Conservation (phyloP, 2,888 invertebrate species). For the Linyphia triangularis region DNA sequence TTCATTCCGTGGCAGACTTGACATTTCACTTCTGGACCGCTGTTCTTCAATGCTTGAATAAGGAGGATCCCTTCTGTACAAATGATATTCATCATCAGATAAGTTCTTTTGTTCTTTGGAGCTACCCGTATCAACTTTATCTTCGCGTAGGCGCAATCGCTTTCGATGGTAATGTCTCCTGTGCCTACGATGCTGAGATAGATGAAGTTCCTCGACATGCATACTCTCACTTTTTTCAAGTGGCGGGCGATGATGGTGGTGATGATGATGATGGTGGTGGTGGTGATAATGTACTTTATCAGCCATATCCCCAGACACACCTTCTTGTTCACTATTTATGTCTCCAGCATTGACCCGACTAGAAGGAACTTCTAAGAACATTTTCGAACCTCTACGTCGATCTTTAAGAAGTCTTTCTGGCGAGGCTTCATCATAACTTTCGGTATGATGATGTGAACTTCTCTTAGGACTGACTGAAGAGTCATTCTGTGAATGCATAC, state of each 20-base stretch:
- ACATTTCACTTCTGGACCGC: slow-evolving; percentile 67
- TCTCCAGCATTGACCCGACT: slow-evolving; percentile 18
- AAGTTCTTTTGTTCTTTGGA: neutral
- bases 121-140: neutral
- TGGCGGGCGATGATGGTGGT: slow-evolving; percentile 40
- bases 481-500: neutral
- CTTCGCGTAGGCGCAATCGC: slow-evolving; percentile 16
- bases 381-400: slow-evolving; percentile 25
- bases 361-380: slow-evolving; percentile 57
- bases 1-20: slow-evolving; percentile 5
- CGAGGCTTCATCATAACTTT: slow-evolving; percentile 26
- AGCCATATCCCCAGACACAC: neutral
- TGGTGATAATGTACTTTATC: slow-evolving; percentile 46
- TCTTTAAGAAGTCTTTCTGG: neutral
- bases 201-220: slow-evolving; percentile 11
- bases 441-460: neutral
- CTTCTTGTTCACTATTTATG: neutral
- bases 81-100: slow-evolving; percentile 49
- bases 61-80: neutral
- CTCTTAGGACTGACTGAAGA: slow-evolving; percentile 12
- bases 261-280: slow-evolving; percentile 66
- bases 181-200: slow-evolving; percentile 36
- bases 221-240: slow-evolving; percentile 32
- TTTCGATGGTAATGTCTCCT: slow-evolving; percentile 58
- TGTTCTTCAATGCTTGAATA: slow-evolving; percentile 11